Evolutionary conservation across 2,113 vertebrate genomes (phyloP).

Genomic region (Ptilorrhoa leucosticta): DNA sequence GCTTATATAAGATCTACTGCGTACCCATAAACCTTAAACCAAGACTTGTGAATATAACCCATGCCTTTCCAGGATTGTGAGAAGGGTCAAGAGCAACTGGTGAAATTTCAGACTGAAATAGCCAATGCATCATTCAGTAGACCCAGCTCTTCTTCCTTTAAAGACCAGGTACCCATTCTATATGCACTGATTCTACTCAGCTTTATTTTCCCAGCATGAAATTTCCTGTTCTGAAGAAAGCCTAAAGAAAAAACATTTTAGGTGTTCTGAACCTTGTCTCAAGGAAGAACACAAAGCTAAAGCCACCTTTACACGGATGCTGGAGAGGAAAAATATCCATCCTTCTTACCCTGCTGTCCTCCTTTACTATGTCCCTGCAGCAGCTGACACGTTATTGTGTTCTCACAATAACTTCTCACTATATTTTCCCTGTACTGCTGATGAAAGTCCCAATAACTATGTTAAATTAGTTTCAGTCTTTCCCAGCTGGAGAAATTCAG

Average conservation of each 20-base stretch:
- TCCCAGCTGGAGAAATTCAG: background rate
- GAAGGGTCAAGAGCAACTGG: conserved; percentile 44
- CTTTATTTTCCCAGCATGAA: background rate
- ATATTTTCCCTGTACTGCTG: background rate
- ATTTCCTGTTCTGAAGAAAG: background rate
- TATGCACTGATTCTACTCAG: background rate
- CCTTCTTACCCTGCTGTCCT: background rate
- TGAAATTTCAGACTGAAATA: conserved; percentile 60
- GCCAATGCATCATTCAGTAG: conserved; percentile 20
- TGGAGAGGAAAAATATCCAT: background rate
- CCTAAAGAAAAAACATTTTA: background rate
- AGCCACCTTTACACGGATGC: background rate
- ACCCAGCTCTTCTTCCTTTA: conserved; percentile 31
- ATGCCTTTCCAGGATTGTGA: conserved; percentile 47
- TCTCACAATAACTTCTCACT: background rate
- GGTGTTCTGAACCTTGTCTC: background rate
- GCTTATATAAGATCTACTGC: conserved; percentile 64
- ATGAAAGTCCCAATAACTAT: background rate
- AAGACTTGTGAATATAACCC: conserved; percentile 63
- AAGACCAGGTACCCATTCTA: background rate
- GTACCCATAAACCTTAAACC: conserved; percentile 26
- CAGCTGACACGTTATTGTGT: background rate
- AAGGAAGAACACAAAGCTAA: background rate
- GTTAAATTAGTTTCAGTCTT: background rate
- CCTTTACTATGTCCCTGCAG: background rate